Percentiles rank a stretch among this genome's conserved stretches.
These are phyloP conservation scores for Pseudococcus viburni DNA, from an alignment of 2,888 invertebrate genomes.

Conservation along the genomic window DNA sequence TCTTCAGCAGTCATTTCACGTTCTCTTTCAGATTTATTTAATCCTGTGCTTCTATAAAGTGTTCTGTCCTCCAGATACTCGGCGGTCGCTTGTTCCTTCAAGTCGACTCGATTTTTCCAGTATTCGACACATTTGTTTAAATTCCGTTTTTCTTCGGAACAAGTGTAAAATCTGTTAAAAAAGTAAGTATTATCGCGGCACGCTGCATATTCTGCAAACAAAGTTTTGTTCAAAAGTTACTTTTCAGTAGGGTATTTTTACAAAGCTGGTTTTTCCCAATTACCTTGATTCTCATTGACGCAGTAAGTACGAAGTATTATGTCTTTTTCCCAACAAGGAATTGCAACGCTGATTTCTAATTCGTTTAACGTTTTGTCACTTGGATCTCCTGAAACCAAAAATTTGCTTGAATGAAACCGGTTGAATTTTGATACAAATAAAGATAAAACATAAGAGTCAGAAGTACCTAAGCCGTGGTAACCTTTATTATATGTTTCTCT, in stretches of 20 bases:
- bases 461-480: not conserved
- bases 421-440: not conserved
- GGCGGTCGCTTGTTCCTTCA: not conserved
- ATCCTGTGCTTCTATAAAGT: not conserved
- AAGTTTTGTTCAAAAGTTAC: not conserved
- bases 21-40: not conserved
- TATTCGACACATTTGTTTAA: not conserved
- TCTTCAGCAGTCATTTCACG: not conserved
- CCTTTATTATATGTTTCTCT: not conserved
- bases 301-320: not conserved
- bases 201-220: not conserved
- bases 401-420: not conserved
- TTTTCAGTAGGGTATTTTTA: not conserved
- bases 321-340: not conserved
- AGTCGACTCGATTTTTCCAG: not conserved
- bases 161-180: not conserved
- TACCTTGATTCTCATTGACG: not conserved
- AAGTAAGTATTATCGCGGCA: not conserved
- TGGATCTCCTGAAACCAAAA: conserved; percentile 16
- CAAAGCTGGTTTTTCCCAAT: not conserved
- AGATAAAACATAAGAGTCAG: not conserved
- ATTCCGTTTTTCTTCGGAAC: not conserved
- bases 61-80: conserved; percentile 21
- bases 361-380: not conserved
- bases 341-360: not conserved